Evolutionary conservation across 1,140 invertebrate species (phyloP).

Genomic region (Drosophila nikananu): DNA sequence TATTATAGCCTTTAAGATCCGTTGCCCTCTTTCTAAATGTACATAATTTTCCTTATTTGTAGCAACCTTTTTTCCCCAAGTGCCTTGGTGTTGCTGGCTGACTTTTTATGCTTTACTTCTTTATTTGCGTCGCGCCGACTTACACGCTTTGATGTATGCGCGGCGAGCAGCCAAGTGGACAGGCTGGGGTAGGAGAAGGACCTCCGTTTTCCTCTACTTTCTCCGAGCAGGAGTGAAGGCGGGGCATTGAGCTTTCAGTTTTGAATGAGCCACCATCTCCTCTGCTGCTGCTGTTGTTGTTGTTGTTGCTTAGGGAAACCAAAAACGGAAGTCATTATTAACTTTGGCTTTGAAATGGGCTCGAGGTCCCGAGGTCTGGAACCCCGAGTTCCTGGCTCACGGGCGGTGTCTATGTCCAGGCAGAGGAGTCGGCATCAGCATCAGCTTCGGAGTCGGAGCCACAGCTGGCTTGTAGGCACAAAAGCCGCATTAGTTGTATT

Average conservation of each 20-base stretch:
- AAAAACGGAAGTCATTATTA: constrained; percentile 83
- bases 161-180: constrained; percentile 71
- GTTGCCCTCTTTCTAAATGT: background rate
- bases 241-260: constrained; percentile 49
- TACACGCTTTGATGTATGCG: constrained; percentile 80
- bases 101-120: constrained; percentile 80
- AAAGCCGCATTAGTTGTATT: constrained; percentile 84
- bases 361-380: constrained; percentile 11
- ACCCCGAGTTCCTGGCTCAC: constrained; percentile 21
- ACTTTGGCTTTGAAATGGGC: constrained; percentile 76
- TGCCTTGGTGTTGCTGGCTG: constrained; percentile 49
- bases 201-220: constrained; percentile 28
- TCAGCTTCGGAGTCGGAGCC: constrained; percentile 58
- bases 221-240: constrained; percentile 8
- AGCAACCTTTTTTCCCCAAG: background rate
- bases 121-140: constrained; percentile 76
- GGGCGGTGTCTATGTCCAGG: constrained; percentile 57
- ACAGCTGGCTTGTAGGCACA: constrained; percentile 82
- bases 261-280: constrained; percentile 34
- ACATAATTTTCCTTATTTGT: background rate
- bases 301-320: constrained; percentile 80
- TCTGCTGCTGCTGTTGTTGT: constrained; percentile 4
- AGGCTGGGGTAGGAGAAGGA: constrained; percentile 23
- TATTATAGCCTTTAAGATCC: too few relatives aligned
- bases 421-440: constrained; percentile 34